Base-by-base conservation (phyloP, 53 echinoderm and acorn worm species). In the Pentamera pediparva region DNA sequence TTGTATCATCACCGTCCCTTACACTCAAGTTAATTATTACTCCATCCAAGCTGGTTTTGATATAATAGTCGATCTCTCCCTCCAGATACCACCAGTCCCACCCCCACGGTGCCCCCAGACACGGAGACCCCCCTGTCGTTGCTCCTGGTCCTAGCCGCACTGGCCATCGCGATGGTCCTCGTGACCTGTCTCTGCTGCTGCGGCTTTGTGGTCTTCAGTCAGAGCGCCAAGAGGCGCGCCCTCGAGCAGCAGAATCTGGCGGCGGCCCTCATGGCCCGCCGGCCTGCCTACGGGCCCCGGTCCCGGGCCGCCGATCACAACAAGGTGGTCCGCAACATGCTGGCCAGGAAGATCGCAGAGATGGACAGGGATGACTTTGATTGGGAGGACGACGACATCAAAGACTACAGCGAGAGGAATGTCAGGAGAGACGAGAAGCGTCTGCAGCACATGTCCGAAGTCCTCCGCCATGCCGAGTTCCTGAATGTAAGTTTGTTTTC, bases 391-490 rank as follows among this genome's bases (percentile, higher is more conserved):
- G 17, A 36, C 5, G 3, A 26, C 10, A 9, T 22, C 0, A 39
- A 21, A 41, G 73, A 72, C 20, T 54, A 72, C 73, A 72, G 55
- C 12, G 55, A 72, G 50, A 32, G 50, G 52, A 72, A 72, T 20
- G 33, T 54, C 36, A 72, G 52, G 9, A 32, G 50, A 1, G 73
- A 72, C 33, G 73, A 54, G 55, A 72, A 35, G 35, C 35, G 73
- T 21, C 24, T 72, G n/a, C 53, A 35, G 3, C 73, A 72, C 37
- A 19, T 72, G 15, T 53, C 73, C 3, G 35, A 52, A 1, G 73
- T 72, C 8, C 36, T 72, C 11, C 73, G 73, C 35, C 73, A 72
- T 54, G 73, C 73, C 7, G 53, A 72, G n/a, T 72, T 72, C 37
- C 50, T 72, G 7, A 72, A 72, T 53, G 73, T 72, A 49, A 72